phyloP scores from a whole-genome alignment of 2,113 vertebrate genomes.

The Tragelaphus buxtoni region DNA sequence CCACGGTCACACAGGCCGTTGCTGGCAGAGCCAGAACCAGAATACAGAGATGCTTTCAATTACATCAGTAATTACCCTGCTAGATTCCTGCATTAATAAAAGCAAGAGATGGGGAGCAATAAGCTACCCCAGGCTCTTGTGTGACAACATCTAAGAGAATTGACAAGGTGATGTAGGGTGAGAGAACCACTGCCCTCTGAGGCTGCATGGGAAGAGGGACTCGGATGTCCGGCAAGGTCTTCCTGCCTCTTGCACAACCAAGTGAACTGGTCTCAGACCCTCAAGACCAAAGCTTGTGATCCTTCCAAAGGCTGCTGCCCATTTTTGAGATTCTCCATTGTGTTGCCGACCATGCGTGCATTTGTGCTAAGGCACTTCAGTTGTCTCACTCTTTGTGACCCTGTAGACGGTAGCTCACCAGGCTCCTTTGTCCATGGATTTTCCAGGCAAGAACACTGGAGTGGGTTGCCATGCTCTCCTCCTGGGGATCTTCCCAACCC shows the following conservation, averaged over 20 bases:
- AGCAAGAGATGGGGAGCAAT: neutral
- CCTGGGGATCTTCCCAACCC: neutral
- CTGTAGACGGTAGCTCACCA: neutral
- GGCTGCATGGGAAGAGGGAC: neutral
- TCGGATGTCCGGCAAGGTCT: neutral
- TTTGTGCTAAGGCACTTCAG: neutral
- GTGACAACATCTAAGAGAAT: neutral
- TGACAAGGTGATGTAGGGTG: accelerated
- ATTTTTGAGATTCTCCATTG: neutral
- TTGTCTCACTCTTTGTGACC: neutral
- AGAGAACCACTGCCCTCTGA: neutral
- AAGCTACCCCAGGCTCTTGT: neutral
- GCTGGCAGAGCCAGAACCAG: neutral
- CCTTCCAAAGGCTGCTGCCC: neutral
- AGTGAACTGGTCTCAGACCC: neutral
- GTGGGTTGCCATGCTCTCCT: neutral
- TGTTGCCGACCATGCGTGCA: accelerated
- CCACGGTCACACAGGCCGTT: neutral
- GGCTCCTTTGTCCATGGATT: neutral
- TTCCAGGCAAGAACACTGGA: neutral
- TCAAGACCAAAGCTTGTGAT: neutral
- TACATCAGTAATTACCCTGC: neutral
- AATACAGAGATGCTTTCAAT: neutral
- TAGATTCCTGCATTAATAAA: too few relatives aligned
- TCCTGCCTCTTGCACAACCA: neutral